Evolutionary conservation across 2,797 vertebrate genomes (phyloP).

Genomic region (Aeoliscus strigatus): DNA sequence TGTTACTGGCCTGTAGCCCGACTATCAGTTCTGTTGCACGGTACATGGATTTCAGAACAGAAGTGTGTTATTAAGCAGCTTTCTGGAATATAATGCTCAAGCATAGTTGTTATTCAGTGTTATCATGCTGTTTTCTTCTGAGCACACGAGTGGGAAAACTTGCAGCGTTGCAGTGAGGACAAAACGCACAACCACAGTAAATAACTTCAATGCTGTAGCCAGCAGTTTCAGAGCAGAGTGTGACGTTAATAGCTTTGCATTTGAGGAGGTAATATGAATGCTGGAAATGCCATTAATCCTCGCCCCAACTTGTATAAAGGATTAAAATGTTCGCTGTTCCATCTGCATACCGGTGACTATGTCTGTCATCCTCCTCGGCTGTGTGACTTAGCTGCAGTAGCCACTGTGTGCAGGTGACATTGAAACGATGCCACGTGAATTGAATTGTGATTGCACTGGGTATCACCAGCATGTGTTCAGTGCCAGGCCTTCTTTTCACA

Average conservation of each 20-base stretch:
- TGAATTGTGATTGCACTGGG: not conserved
- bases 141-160: too few species aligned
- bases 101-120: too few species aligned
- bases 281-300: conserved; percentile 20
- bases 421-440: not conserved
- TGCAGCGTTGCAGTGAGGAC: too few species aligned
- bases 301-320: conserved; percentile 12
- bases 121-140: not conserved
- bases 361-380: not conserved
- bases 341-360: conserved; percentile 2
- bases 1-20: conserved; percentile 16
- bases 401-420: not conserved
- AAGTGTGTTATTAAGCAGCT: not conserved
- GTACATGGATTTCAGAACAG: not conserved
- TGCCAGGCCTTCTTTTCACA: not conserved
- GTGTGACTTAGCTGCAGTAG: conserved; percentile 2
- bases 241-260: conserved; percentile 13
- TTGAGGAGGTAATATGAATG: conserved; percentile 1
- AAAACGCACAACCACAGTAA: too few species aligned
- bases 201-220: conserved; percentile 1
- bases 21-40: conserved; percentile 4
- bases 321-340: conserved; percentile 22
- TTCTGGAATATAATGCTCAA: too few species aligned
- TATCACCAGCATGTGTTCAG: conserved; percentile 2
- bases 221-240: conserved; percentile 6